Base-by-base conservation (phyloP, 2,888 invertebrate genomes). In the Desoria tigrina region DNA sequence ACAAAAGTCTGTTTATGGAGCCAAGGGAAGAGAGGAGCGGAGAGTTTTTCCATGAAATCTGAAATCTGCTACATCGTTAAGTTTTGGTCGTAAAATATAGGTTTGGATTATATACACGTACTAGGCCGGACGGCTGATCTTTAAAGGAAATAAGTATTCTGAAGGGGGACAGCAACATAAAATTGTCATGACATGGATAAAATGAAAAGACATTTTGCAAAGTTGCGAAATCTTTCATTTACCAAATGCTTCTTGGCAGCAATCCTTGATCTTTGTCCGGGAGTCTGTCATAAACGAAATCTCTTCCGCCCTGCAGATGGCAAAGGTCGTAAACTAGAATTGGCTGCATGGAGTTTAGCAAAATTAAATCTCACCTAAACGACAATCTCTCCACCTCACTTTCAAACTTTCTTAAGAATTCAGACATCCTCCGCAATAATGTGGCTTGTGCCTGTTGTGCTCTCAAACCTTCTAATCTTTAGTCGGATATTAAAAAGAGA, bases 181-280 rank as follows among this genome's bases (percentile, higher is more conserved):
- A 57, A 57, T 57, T 57, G 42, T 42, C 49, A 57, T 37, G 26
- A 45, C 21, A 42, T 57, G 45, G 16, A 57, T 63, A 63, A 63
- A 63, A 66, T 66, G 53, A 61, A 60, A 66, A 63, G 64, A 60
- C 61, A 63, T 69, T 69, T 65, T 42, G 63, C 69, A 69, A 66
- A 61, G 61, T 69, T 69, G 69, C 66, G 61, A 66, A 69, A 69
- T 66, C 69, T 69, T 69, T 69, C 69, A 69, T 69, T 69, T 66
- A 54, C 63, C 54, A 58, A 64, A 51, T 51, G 37, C 42, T 53
- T 53, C 39, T 39, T 54, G 61, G 57, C 42, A 61, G 61, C 18
- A 21, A 32, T 53, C 24, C 61, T 63, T 63, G 63, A 69, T 69
- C 66, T 66, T 69, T 63, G 61, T 65, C 66, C 53, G 56, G 61